A percentile compares a stretch with the other conserved stretches of the same genome.
These are phyloP conservation scores for Ochlodes sylvanus DNA, from an alignment of 2,888 invertebrate species.

Conservation along the genomic window DNA sequence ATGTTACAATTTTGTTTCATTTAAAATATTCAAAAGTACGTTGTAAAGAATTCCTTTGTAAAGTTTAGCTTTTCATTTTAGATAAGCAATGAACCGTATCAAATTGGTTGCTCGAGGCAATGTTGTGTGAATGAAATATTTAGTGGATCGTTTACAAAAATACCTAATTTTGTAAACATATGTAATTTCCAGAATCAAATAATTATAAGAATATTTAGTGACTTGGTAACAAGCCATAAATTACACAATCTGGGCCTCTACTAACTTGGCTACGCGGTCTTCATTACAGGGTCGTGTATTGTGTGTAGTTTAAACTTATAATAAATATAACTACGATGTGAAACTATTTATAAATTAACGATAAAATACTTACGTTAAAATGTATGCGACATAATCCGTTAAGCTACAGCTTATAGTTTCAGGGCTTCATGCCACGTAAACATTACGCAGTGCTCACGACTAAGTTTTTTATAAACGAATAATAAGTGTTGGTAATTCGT, in stretches of 20 bases:
- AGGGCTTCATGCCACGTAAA: slow-evolving; percentile 8
- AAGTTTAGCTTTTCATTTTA: slow-evolving; percentile 9
- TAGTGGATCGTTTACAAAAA: too few relatives aligned
- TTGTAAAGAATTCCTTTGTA: slow-evolving; percentile 23
- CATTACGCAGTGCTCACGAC: not conserved
- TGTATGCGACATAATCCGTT: slow-evolving; percentile 1
- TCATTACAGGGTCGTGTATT: too few relatives aligned
- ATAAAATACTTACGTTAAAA: not conserved
- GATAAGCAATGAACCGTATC: slow-evolving; percentile 3
- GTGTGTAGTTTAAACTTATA: not conserved
- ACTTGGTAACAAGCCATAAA: too few relatives aligned
- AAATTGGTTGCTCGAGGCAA: not conserved
- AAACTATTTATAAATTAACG: not conserved
- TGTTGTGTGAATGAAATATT: not conserved
- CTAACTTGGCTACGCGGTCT: too few relatives aligned
- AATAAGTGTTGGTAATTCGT: too few relatives aligned
- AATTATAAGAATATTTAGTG: too few relatives aligned
- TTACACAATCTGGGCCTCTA: too few relatives aligned
- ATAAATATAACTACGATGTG: not conserved
- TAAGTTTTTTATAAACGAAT: not conserved
- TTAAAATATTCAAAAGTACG: slow-evolving; percentile 1
- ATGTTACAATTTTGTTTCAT: not conserved
- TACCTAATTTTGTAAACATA: too few relatives aligned
- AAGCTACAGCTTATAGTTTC: not conserved
- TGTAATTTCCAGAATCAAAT: too few relatives aligned